Evolutionary conservation across 2,797 vertebrate species (phyloP).

Genomic region (Limosa lapponica): DNA sequence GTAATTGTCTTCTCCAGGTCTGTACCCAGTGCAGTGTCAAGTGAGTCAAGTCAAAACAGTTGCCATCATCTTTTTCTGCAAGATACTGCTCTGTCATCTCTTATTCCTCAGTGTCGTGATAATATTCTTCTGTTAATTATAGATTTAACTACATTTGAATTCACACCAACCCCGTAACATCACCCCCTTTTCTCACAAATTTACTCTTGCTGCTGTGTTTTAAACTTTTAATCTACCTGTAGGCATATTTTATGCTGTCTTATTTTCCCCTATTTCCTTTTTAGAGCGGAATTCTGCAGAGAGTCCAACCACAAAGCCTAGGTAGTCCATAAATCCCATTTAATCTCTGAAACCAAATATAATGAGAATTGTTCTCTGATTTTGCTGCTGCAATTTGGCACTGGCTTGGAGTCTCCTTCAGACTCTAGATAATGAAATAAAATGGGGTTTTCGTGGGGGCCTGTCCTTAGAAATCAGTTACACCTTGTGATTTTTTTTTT

Average conservation of each 20-base stretch:
- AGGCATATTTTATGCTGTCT: background rate
- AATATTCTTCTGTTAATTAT: background rate
- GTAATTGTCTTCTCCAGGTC: background rate
- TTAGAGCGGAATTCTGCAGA: background rate
- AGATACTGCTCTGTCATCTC: background rate
- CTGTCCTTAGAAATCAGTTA: background rate
- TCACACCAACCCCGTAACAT: background rate
- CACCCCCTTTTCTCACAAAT: background rate
- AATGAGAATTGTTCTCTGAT: background rate
- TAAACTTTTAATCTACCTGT: background rate
- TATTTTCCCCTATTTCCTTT: background rate
- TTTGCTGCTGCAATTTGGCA: background rate
- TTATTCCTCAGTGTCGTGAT: background rate
- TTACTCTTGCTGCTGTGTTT: background rate
- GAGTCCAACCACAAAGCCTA: background rate
- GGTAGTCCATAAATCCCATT: background rate
- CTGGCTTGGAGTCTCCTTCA: background rate
- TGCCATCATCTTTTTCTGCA: background rate
- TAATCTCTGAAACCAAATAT: background rate
- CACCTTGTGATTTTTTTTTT: background rate
- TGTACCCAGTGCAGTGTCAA: background rate
- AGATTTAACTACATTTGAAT: background rate
- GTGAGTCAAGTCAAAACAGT: background rate
- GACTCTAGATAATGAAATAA: background rate
- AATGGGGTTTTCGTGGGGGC: background rate